Evolutionary conservation across 2,888 invertebrate genomes (phyloP).

Genomic region (Tiphia femorata): DNA sequence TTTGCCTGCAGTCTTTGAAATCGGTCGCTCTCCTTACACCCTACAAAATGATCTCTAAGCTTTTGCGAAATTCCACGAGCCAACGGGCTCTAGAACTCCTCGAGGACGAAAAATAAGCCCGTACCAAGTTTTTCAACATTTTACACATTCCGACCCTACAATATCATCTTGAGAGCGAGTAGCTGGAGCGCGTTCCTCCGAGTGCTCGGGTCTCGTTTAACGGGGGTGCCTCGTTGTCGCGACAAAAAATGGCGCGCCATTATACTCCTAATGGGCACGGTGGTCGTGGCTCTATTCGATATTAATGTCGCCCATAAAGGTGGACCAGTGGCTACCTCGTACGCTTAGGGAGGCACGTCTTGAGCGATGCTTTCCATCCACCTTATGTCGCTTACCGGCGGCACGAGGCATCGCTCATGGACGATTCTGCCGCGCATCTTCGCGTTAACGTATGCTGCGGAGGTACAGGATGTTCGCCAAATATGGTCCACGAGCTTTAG

Average conservation of each 20-base stretch:
- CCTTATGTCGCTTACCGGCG: conserved; percentile 50
- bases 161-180: no score
- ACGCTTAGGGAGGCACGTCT: conserved; percentile 38
- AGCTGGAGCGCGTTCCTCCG: no score
- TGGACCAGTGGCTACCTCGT: conserved; percentile 39
- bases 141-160: no score
- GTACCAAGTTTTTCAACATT: no score
- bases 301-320: conserved; percentile 53
- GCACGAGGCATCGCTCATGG: conserved; percentile 38
- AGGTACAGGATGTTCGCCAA: conserved; percentile 2
- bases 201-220: conserved; percentile 41
- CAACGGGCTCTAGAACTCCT: no score
- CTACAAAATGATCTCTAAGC: background rate
- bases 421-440: conserved; percentile 27
- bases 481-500: background rate
- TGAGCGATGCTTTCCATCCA: conserved; percentile 51
- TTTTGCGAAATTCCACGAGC: background rate
- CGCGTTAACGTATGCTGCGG: conserved; percentile 4
- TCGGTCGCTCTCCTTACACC: background rate
- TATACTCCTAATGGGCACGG: conserved; percentile 47
- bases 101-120: no score
- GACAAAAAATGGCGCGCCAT: conserved; percentile 48
- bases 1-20: background rate
- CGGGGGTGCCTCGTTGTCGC: conserved; percentile 47
- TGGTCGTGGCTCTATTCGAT: conserved; percentile 52